phyloP scores from a whole-genome alignment of 2,113 vertebrate species.

The Prolemur simus region DNA sequence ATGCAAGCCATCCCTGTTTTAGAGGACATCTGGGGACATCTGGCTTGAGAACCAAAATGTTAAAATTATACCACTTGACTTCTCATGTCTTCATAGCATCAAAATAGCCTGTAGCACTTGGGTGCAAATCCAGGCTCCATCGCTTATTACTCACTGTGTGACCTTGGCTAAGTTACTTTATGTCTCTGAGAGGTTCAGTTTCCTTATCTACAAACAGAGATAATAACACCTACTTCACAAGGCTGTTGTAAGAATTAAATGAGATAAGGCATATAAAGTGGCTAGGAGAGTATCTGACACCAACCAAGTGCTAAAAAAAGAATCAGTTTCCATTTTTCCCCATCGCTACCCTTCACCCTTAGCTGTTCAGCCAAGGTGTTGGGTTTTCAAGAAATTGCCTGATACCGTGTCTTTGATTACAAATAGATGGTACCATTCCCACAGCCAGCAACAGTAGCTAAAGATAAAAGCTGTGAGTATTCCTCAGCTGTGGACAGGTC shows the following conservation, averaged over 20 bases:
- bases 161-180: slow-evolving; percentile 50
- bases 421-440: slow-evolving; percentile 29
- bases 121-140: slow-evolving; percentile 21
- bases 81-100: slow-evolving; percentile 59
- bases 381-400: slow-evolving; percentile 64
- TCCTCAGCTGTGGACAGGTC: slow-evolving; percentile 62
- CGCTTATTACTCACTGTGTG: slow-evolving; percentile 55
- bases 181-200: slow-evolving; percentile 68
- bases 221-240: slow-evolving; percentile 57
- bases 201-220: slow-evolving; percentile 53
- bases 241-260: slow-evolving; percentile 38
- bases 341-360: slow-evolving; percentile 2
- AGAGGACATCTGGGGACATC: slow-evolving; percentile 65
- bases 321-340: not conserved
- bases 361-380: slow-evolving; percentile 41
- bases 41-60: slow-evolving; percentile 60
- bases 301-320: slow-evolving; percentile 55
- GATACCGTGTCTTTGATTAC: slow-evolving; percentile 42
- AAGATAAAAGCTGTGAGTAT: slow-evolving; percentile 63
- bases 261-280: slow-evolving; percentile 60
- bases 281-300: slow-evolving; percentile 49
- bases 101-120: slow-evolving; percentile 49
- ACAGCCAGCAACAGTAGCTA: slow-evolving; percentile 70
- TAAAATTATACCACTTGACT: slow-evolving; percentile 69
- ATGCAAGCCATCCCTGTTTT: slow-evolving; percentile 2